Base-by-base conservation (phyloP, 2,113 vertebrate genomes). In the Odocoileus hemionus region DNA sequence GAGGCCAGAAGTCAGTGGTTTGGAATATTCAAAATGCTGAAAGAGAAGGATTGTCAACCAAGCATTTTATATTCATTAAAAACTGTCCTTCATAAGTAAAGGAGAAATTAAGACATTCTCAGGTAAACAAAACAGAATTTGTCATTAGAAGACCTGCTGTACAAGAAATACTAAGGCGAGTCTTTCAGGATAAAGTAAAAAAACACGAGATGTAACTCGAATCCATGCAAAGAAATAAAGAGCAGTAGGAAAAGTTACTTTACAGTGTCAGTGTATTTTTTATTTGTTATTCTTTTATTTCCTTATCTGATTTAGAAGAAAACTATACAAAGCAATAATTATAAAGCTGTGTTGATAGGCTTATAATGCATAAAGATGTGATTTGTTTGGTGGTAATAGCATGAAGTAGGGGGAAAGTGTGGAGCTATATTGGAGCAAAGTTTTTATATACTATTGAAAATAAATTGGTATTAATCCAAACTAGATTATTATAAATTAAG, bases 361-460 rank as follows among this genome's bases (percentile, higher is more conserved):
- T 67, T 82, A 55, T 50, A 83, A 83, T 86, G 50, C 39, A 94
- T 83, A 55, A 84, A 60, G 25, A 84, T 94, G 6, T 74, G 79
- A 92, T 90, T 97, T 95, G 39, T 94, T 64, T 58, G 67, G 30
- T 85, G 88, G 52, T 79, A 80, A 64, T 92, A 57, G 26, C 52
- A 89, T 70, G 67, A 96, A 86, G 12, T 15, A 54, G 33, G 30
- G 39, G 19, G 36, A 84, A 36, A 21, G 8, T 82, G 57, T 50
- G 52, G 39, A 78, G 43, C 33, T 86, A 82, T 82, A 25, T n/a
- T 52, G 6, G 2, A 89, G 52, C 28, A 30, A 95, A 54, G 43
- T 79, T 94, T 89, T 85, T 82, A 91, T 97, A 60, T 85, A 79
- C 74, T 74, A 52, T 95, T 47, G 33, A 91, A 97, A 89, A 58